Conservation (phyloP, 2,797 vertebrate genomes). For the Chaenodraco wilsoni region DNA sequence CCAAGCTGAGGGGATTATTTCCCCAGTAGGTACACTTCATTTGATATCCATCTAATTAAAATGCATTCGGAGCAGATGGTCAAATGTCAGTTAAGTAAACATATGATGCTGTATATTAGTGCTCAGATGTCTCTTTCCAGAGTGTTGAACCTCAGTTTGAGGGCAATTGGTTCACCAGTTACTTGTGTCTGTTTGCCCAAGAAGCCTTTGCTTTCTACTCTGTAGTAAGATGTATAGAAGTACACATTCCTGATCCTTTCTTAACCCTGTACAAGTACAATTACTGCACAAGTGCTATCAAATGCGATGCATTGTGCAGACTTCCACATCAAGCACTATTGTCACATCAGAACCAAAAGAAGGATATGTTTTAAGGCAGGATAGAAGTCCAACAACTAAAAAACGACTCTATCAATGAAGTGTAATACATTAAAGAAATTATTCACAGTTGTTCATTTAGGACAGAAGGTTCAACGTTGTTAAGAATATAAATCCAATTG, state of each 20-base stretch:
- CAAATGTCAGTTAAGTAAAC: not conserved
- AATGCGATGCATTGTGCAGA: too few relatives aligned
- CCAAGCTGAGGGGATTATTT: not conserved
- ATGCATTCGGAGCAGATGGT: not conserved
- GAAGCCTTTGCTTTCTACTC: constrained; percentile 1
- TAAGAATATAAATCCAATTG: too few relatives aligned
- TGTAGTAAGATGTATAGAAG: not conserved
- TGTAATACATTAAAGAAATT: too few relatives aligned
- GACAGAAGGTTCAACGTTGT: too few relatives aligned
- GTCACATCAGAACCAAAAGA: not conserved
- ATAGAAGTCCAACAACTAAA: not conserved
- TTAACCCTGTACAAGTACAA: not conserved
- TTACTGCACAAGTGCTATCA: too few relatives aligned
- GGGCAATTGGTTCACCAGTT: not conserved
- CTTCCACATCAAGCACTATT: not conserved
- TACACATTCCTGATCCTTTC: not conserved
- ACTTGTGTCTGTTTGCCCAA: not conserved
- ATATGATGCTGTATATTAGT: not conserved
- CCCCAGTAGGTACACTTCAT: not conserved
- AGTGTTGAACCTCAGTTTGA: not conserved
- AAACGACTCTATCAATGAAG: not conserved
- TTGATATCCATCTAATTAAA: not conserved
- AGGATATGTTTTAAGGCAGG: not conserved
- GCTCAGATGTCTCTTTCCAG: not conserved
- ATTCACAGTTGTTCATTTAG: too few relatives aligned